Percentiles rank a stretch among this genome's conserved stretches.
Conservation (phyloP, 2,797 vertebrate genomes). For the Chelmon rostratus region DNA sequence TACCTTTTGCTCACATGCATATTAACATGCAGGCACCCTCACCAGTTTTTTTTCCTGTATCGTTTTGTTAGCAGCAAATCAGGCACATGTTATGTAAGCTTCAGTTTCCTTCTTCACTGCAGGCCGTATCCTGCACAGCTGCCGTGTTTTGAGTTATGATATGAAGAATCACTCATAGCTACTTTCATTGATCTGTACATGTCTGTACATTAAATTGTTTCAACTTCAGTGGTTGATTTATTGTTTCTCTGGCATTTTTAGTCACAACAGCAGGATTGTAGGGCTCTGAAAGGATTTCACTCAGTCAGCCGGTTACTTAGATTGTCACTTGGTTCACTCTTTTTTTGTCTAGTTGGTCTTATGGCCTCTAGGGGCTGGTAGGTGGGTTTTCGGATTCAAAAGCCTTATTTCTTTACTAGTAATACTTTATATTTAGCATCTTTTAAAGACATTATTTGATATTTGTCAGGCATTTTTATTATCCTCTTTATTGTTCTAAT, state of each 20-base stretch:
- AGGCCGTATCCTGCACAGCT: neutral
- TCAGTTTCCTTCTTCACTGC: conserved; percentile 8
- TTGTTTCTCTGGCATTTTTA: conserved; percentile 19
- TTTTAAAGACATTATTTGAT: conserved; percentile 2
- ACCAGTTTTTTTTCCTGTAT: neutral
- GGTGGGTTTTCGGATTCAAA: conserved; percentile 9
- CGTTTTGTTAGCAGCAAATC: neutral
- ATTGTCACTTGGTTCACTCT: neutral
- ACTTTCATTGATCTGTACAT: conserved; percentile 19
- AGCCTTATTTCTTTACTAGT: neutral
- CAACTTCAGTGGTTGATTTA: conserved; percentile 1
- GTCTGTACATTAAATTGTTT: conserved; percentile 13
- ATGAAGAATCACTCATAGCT: conserved; percentile 9
- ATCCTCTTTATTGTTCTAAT: conserved; percentile 11
- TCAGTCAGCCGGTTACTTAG: neutral
- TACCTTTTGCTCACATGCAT: conserved; percentile 12
- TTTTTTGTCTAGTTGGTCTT: conserved; percentile 7
- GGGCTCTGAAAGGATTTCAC: neutral
- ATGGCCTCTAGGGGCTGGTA: conserved; percentile 10
- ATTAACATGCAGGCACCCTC: conserved; percentile 9
- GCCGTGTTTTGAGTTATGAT: neutral
- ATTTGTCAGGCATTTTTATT: neutral
- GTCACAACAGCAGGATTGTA: neutral
- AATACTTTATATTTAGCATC: neutral
- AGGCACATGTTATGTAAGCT: conserved; percentile 14